A percentile compares a stretch with the other conserved stretches of the same genome.
Evolutionary conservation across 2,797 vertebrate genomes (phyloP).

Genomic region (Neosilurus hyrtlii): DNA sequence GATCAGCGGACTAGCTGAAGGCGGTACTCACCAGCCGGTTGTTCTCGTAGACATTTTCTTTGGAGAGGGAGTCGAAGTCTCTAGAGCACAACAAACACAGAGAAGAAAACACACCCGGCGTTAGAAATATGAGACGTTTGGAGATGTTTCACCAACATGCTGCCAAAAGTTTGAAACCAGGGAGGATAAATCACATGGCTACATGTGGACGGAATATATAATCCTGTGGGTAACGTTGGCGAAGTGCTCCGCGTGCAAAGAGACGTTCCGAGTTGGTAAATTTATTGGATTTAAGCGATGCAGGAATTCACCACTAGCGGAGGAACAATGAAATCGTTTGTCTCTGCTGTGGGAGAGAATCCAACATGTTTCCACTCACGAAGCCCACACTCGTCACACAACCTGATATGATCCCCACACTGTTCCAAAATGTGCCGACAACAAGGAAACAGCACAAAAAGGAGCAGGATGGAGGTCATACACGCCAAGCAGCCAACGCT

Average conservation of each 20-base stretch:
- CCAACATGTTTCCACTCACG: conserved; percentile 1
- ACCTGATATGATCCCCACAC: background rate
- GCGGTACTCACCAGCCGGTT: conserved; percentile 87
- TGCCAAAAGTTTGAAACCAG: background rate
- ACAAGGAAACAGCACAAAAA: background rate
- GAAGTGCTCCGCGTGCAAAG: background rate
- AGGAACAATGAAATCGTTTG: conserved; percentile 30
- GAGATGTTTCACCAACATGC: background rate
- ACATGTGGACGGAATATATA: background rate
- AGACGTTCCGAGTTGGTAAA: background rate
- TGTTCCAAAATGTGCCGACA: background rate
- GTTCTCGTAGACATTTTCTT: conserved; percentile 95
- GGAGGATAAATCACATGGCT: background rate
- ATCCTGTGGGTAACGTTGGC: background rate
- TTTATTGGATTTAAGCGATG: background rate
- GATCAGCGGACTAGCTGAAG: background rate
- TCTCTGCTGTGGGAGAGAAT: conserved; percentile 8
- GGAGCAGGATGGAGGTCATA: background rate
- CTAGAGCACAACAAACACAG: conserved; percentile 65
- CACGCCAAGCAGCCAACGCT: background rate
- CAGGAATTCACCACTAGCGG: conserved; percentile 1
- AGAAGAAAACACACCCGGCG: background rate
- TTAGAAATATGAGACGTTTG: conserved; percentile 6
- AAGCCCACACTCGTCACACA: background rate
- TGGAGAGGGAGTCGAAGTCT: conserved; percentile 90